These are phyloP conservation scores for Poeciliopsis prolifica DNA, from an alignment of 2,113 vertebrate genomes.

Conservation along the genomic window DNA sequence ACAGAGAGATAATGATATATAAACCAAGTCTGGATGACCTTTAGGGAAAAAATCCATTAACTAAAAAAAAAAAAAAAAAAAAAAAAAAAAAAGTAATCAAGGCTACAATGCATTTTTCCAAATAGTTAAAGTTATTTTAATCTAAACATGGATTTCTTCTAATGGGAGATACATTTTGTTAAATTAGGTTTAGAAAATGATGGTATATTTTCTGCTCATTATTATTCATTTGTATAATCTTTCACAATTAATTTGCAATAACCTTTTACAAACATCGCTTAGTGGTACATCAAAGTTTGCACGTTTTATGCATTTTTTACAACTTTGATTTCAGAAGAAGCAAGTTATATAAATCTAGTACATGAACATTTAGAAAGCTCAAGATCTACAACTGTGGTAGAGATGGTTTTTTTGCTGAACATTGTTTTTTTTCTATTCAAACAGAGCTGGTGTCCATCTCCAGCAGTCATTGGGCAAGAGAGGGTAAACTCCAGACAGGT, in stretches of 20 bases:
- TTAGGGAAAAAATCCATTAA: conserved; percentile 31
- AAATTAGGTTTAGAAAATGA: neutral
- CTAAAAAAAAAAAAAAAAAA: conserved; percentile 16
- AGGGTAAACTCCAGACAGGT: too few species aligned
- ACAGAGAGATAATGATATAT: conserved; percentile 59
- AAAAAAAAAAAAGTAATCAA: conserved; percentile 18
- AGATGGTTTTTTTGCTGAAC: too few species aligned
- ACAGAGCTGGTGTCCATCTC: too few species aligned
- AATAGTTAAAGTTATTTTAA: neutral
- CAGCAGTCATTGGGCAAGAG: too few species aligned
- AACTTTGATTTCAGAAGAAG: too few species aligned
- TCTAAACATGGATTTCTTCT: neutral
- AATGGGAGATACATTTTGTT: neutral
- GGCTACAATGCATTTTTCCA: neutral
- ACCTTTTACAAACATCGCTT: neutral
- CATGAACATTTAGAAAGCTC: too few species aligned
- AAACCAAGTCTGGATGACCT: conserved; percentile 34
- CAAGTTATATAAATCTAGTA: too few species aligned
- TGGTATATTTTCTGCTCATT: neutral
- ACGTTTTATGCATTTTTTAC: too few species aligned
- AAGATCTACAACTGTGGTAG: too few species aligned
- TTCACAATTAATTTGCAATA: neutral
- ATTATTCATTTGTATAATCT: neutral
- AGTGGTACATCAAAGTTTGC: neutral
- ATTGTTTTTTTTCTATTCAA: too few species aligned